Evolutionary conservation across 2,113 vertebrate species (phyloP).

Genomic region (Perognathus longimembris): DNA sequence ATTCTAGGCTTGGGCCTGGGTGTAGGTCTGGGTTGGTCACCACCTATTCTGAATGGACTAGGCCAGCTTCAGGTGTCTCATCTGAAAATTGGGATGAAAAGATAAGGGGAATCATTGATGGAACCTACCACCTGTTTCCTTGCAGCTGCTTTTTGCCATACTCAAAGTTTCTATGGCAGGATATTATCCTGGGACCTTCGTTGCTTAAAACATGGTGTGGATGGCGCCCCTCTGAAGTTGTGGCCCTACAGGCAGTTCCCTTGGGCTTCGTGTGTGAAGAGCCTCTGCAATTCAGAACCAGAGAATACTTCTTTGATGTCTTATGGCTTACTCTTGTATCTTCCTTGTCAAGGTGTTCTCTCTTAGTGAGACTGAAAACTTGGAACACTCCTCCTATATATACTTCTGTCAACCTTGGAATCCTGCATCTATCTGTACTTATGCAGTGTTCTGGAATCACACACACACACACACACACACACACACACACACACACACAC

Average conservation of each 20-base stretch:
- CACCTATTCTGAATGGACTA: not conserved
- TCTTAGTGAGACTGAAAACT: not conserved
- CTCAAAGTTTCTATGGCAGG: not conserved
- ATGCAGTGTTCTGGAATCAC: not conserved
- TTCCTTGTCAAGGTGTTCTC: not conserved
- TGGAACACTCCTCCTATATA: not conserved
- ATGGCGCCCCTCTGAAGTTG: not conserved
- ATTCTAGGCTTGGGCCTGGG: not conserved
- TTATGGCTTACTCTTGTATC: rapidly evolving
- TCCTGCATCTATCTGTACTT: not conserved
- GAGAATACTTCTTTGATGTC: not conserved
- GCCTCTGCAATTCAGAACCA: not conserved
- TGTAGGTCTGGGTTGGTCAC: not conserved
- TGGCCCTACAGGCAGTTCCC: not conserved
- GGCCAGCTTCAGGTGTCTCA: not conserved
- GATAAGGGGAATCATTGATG: not conserved
- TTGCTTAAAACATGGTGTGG: not conserved
- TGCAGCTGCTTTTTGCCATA: not conserved
- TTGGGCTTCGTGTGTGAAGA: rapidly evolving
- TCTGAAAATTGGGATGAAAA: not conserved
- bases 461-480: rapidly evolving
- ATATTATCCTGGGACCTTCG: not conserved
- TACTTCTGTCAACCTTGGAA: rapidly evolving
- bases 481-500: too few relatives aligned
- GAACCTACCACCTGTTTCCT: not conserved